phyloP scores from a whole-genome alignment of 2,888 invertebrate genomes.

The Oxycera nigricornis region DNA sequence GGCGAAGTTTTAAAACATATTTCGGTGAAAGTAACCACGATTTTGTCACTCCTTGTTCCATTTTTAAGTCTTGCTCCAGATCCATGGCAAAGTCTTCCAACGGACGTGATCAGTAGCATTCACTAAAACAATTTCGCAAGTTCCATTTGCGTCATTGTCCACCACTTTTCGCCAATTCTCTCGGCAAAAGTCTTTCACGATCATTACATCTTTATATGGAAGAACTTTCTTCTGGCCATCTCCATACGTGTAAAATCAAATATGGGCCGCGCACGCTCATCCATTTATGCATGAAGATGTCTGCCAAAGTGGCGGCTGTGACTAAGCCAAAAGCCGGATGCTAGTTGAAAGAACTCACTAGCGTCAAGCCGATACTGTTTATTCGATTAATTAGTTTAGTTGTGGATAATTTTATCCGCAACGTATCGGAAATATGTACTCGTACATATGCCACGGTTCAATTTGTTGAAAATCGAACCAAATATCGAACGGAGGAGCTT shows the following conservation, averaged over 20 bases:
- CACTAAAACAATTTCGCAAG: no score
- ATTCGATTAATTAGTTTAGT: conserved; percentile 32
- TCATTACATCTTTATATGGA: neutral
- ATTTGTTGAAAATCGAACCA: neutral
- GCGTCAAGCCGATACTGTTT: no score
- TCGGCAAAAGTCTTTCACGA: neutral
- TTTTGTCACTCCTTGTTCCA: no score
- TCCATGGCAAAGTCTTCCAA: no score
- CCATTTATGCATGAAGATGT: conserved; percentile 15
- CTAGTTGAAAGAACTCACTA: neutral
- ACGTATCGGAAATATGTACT: neutral
- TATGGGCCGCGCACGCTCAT: neutral
- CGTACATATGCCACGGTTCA: neutral
- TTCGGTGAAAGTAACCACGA: no score
- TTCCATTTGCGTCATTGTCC: no score
- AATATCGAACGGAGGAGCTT: neutral
- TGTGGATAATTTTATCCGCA: neutral
- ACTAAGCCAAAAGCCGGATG: conserved; percentile 25
- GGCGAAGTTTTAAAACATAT: no score
- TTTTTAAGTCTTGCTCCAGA: no score
- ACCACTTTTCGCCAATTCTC: no score
- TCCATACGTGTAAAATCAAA: neutral
- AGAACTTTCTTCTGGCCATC: conserved; percentile 20
- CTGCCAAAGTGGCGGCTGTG: neutral
- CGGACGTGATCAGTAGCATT: no score